A percentile compares a stretch with the other conserved stretches of the same genome.
These are phyloP conservation scores for Sarcophaga bullata DNA, from an alignment of 1,140 invertebrate genomes.

Conservation along the genomic window DNA sequence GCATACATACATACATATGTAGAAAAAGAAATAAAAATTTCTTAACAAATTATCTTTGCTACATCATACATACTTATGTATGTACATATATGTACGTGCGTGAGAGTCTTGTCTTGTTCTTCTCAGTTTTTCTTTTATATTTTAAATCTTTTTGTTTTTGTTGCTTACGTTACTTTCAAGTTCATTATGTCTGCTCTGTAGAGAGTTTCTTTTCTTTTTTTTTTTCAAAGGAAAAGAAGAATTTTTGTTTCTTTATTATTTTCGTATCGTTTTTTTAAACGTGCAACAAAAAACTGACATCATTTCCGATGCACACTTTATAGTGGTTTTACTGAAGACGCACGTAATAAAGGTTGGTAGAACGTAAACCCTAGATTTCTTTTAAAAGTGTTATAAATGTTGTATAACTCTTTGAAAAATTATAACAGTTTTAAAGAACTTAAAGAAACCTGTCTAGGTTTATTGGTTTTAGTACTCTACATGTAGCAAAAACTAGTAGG, in stretches of 20 bases:
- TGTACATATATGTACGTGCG: no score
- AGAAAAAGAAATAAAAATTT: not conserved
- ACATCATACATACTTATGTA: not conserved
- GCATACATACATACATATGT: no score
- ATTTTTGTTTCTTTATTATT: not conserved
- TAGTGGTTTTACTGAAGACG: no score
- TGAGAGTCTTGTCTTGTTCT: not conserved
- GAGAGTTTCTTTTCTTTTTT: not conserved
- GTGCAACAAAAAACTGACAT: slow-evolving; percentile 14
- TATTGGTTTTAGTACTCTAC: no score
- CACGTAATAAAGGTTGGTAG: no score
- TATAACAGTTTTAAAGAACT: no score
- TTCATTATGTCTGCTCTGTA: not conserved
- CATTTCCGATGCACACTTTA: not conserved
- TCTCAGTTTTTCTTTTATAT: no score
- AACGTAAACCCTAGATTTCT: no score
- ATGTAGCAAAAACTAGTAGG: no score
- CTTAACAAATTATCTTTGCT: slow-evolving; percentile 7
- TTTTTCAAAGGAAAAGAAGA: not conserved
- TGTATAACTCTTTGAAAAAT: no score
- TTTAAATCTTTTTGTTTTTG: not conserved
- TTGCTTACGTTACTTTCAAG: not conserved
- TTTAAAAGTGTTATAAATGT: no score
- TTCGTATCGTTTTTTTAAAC: not conserved
- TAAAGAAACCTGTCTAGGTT: no score